A percentile compares a stretch with the other conserved stretches of the same genome.
Conservation (phyloP, 1,140 invertebrate genomes). For the Charaxes varanes region DNA sequence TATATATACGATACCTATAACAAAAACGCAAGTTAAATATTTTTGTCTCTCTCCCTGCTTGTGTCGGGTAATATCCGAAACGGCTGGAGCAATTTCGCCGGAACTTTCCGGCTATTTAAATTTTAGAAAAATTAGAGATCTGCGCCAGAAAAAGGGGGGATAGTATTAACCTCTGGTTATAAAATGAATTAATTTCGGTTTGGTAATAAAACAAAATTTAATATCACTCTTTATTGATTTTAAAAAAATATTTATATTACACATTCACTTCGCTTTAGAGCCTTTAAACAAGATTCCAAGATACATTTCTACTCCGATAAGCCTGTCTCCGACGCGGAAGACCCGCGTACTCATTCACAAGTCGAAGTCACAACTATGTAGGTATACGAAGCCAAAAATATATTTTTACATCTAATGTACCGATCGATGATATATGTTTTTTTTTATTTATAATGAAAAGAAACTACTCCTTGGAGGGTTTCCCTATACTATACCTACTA, state of each 20-base stretch:
- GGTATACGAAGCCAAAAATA: conserved; percentile 57
- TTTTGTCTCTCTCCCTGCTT: too few relatives aligned
- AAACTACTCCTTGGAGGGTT: conserved; percentile 26
- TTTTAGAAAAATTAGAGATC: too few relatives aligned
- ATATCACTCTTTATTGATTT: conserved; percentile 72
- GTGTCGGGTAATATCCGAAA: too few relatives aligned
- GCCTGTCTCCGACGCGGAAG: conserved; percentile 6
- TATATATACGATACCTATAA: too few relatives aligned
- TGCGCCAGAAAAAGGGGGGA: too few relatives aligned
- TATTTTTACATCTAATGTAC: conserved; percentile 40
- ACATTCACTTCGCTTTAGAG: conserved; percentile 61
- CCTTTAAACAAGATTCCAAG: conserved; percentile 56
- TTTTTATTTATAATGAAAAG: conserved; percentile 2
- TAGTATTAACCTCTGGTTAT: too few relatives aligned
- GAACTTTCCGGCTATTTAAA: too few relatives aligned
- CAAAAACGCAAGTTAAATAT: too few relatives aligned
- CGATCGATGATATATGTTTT: conserved; percentile 1
- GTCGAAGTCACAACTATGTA: too few relatives aligned
- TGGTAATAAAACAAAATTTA: conserved; percentile 34
- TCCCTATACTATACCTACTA: conserved; percentile 7
- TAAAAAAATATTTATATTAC: conserved; percentile 71
- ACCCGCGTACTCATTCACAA: conserved; percentile 14
- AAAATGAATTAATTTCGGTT: too few relatives aligned
- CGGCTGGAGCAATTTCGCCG: too few relatives aligned
- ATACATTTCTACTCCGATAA: conserved; percentile 26